Evolutionary conservation across 2,797 vertebrate species (phyloP).

Genomic region (Bradypus variegatus): DNA sequence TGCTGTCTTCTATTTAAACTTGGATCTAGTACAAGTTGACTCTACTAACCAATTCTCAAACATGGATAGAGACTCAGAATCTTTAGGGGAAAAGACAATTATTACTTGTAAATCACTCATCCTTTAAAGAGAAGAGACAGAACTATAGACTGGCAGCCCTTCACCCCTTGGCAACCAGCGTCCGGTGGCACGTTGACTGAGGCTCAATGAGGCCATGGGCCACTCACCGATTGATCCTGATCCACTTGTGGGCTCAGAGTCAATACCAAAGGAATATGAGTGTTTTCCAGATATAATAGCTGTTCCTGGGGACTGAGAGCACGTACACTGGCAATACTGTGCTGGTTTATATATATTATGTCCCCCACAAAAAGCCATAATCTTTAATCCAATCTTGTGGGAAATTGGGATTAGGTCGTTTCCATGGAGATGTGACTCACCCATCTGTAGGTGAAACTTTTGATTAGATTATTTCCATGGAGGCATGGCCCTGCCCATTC

Average conservation of each 20-base stretch:
- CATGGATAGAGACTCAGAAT: background rate
- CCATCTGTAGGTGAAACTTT: no score
- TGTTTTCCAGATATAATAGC: background rate
- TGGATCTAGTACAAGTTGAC: background rate
- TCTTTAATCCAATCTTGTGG: no score
- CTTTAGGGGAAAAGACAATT: background rate
- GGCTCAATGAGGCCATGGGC: background rate
- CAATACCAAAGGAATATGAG: background rate
- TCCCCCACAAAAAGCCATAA: no score
- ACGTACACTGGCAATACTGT: background rate
- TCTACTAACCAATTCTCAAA: background rate
- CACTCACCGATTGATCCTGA: background rate
- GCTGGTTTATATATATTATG: no score
- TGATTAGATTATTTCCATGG: no score
- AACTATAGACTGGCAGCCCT: background rate
- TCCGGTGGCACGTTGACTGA: background rate
- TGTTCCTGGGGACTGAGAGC: background rate
- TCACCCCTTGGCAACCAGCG: background rate
- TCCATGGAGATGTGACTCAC: no score
- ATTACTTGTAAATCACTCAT: background rate
- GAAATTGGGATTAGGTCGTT: no score
- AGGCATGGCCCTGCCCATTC: no score
- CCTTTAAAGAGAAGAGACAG: background rate
- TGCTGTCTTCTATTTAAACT: conserved; percentile 1
- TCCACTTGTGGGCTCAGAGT: background rate